phyloP scores from a whole-genome alignment of 2,113 vertebrate species.

The Vidua chalybeata region DNA sequence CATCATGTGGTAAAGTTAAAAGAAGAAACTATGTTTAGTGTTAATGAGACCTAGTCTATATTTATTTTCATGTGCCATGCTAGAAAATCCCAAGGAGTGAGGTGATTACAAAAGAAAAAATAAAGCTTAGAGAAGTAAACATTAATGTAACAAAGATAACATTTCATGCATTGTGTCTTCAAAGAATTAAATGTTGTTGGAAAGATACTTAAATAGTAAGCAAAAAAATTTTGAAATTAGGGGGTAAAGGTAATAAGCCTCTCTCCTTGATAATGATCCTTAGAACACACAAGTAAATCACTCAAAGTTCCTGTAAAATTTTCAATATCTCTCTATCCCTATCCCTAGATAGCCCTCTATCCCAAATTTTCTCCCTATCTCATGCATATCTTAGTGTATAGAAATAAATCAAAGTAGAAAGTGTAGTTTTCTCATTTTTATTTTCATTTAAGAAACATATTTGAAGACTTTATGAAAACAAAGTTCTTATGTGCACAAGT shows the following conservation, averaged over 20 bases:
- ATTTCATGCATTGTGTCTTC: not conserved
- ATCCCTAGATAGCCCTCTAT: too few relatives aligned
- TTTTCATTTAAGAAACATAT: not conserved
- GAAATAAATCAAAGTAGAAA: not conserved
- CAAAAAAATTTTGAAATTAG: not conserved
- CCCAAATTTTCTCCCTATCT: not conserved
- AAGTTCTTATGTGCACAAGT: not conserved
- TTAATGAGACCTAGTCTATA: not conserved
- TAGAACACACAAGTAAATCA: not conserved
- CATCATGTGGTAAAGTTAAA: not conserved
- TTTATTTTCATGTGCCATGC: not conserved
- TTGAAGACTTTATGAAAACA: not conserved
- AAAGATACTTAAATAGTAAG: not conserved
- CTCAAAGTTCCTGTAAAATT: not conserved
- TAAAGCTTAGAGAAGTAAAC: not conserved
- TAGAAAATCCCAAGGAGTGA: not conserved
- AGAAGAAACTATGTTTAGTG: not conserved
- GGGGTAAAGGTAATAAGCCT: not conserved
- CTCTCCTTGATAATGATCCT: not conserved
- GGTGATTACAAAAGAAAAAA: not conserved
- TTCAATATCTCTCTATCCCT: not conserved
- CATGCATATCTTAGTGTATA: not conserved
- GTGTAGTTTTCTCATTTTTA: not conserved
- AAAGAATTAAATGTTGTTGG: not conserved
- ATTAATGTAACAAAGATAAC: not conserved